These are phyloP conservation scores for Penaeus vannamei DNA, from an alignment of 1,140 invertebrate species.

Conservation along the genomic window DNA sequence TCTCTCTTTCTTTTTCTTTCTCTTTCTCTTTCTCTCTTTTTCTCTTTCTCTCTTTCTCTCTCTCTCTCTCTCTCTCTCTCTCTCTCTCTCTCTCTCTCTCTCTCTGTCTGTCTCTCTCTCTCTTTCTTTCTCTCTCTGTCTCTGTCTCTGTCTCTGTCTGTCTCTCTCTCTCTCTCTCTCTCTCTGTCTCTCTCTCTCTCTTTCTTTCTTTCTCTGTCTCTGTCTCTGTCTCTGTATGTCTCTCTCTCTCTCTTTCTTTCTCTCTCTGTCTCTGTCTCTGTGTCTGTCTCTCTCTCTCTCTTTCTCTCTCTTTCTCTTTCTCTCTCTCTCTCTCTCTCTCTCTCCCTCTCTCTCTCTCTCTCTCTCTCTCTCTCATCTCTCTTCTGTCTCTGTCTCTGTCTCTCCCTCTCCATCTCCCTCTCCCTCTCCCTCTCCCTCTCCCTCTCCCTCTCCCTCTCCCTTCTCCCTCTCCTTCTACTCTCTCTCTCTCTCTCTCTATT, in stretches of 20 bases:
- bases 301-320: neutral
- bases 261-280: too few relatives aligned
- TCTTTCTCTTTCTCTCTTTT: neutral
- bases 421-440: neutral
- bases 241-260: too few relatives aligned
- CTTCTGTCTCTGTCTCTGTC: neutral
- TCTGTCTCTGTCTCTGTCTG: neutral
- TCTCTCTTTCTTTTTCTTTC: neutral
- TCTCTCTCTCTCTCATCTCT: neutral
- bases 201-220: neutral
- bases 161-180: neutral
- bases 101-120: neutral
- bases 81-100: neutral
- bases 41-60: neutral
- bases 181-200: neutral
- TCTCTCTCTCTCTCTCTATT: too few relatives aligned
- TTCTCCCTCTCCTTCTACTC: too few relatives aligned
- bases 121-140: neutral
- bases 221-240: neutral
- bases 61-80: conserved; percentile 11
- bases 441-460: neutral
- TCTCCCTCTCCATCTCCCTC: neutral
- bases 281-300: neutral
- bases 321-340: neutral
- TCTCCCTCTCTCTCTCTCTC: neutral